Percentiles rank a stretch among this genome's conserved stretches.
phyloP scores from a whole-genome alignment of 2,888 invertebrate genomes.

The Dyspetes luteomarginatus region DNA sequence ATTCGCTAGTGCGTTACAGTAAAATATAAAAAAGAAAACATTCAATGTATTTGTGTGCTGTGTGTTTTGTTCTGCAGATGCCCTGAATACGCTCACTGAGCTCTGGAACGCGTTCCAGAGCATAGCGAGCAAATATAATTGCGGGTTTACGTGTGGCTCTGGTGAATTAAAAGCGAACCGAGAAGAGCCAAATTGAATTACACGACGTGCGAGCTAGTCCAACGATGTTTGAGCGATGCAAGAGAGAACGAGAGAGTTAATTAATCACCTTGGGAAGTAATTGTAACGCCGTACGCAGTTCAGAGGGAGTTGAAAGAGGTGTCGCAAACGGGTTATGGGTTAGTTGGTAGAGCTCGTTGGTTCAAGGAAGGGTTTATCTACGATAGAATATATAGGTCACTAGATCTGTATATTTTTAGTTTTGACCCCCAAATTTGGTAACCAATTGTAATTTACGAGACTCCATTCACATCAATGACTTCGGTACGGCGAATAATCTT shows the following conservation, averaged over 20 bases:
- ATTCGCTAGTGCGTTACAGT: constrained; percentile 11
- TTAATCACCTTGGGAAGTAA: constrained; percentile 56
- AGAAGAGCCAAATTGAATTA: constrained; percentile 59
- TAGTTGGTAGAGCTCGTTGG: not conserved
- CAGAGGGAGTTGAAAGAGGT: not conserved
- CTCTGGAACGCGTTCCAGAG: not conserved
- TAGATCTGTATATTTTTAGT: not conserved
- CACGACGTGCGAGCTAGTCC: constrained; percentile 47
- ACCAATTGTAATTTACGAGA: not conserved
- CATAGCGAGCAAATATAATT: constrained; percentile 14
- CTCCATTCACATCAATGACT: too few species aligned
- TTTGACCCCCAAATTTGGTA: not conserved
- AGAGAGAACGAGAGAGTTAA: constrained; percentile 22
- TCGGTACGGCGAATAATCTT: too few species aligned
- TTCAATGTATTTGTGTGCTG: not conserved
- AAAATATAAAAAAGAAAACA: constrained; percentile 1
- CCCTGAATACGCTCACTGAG: not conserved
- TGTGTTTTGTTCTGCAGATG: constrained; percentile 15
- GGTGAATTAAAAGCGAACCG: constrained; percentile 17
- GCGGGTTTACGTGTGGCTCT: constrained; percentile 27
- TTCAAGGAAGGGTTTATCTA: not conserved
- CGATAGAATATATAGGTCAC: not conserved
- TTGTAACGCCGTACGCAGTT: constrained; percentile 36
- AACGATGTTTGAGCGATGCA: constrained; percentile 20
- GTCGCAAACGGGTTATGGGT: constrained; percentile 16